Conservation (phyloP, 2,113 vertebrate genomes). For the Protobothrops mucrosquamatus region DNA sequence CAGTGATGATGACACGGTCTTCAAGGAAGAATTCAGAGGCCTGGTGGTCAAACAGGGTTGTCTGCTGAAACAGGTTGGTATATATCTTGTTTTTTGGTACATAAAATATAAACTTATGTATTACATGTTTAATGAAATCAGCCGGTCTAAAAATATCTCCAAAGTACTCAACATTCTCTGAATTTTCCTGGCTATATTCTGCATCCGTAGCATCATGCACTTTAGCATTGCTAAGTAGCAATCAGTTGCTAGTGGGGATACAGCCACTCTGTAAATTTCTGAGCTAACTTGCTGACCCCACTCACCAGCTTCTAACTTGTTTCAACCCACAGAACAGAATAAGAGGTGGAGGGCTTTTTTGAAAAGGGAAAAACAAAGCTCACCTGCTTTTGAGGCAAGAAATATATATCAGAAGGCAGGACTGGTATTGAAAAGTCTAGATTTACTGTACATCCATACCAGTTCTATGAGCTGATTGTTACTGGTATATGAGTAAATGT, state of each 20-base stretch:
- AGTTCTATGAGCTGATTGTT: not conserved
- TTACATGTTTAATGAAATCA: not conserved
- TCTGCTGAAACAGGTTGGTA: constrained; percentile 90
- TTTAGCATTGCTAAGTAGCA: not conserved
- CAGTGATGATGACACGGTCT: constrained; percentile 88
- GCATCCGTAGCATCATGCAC: not conserved
- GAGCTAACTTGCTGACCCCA: not conserved
- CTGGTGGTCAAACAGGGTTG: constrained; percentile 93
- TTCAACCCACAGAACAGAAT: not conserved
- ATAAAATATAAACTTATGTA: not conserved
- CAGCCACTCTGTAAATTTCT: not conserved
- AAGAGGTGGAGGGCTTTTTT: not conserved
- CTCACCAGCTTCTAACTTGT: not conserved
- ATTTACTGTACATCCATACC: not conserved
- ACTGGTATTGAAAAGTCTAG: not conserved
- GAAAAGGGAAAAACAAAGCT: not conserved
- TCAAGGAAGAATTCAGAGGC: constrained; percentile 95
- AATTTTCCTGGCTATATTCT: not conserved
- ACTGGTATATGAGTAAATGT: not conserved
- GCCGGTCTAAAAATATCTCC: not conserved
- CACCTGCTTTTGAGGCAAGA: not conserved
- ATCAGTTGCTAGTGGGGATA: not conserved
- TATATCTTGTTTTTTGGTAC: not conserved
- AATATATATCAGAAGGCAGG: not conserved
- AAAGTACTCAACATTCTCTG: not conserved